Percentiles rank a stretch among this genome's conserved stretches.
Evolutionary conservation across 2,113 vertebrate species (phyloP).

Genomic region (Carollia perspicillata): DNA sequence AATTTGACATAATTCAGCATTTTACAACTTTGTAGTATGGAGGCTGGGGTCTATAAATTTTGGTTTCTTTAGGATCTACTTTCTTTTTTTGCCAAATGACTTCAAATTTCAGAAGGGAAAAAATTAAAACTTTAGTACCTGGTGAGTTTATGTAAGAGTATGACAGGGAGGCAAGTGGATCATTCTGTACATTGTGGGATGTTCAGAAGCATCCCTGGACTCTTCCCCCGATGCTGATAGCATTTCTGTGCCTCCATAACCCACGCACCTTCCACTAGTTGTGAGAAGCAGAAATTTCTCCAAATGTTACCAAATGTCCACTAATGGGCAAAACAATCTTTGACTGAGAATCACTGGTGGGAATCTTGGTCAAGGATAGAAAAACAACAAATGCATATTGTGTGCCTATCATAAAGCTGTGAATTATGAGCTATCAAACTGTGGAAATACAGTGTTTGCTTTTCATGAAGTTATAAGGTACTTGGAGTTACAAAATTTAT

Average conservation of each 20-base stretch:
- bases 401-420: neutral
- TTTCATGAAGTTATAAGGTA: neutral
- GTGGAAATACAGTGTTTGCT: neutral
- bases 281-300: neutral
- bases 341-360: neutral
- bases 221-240: neutral
- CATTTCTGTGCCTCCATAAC: neutral
- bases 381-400: neutral
- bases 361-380: neutral
- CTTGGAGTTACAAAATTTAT: neutral
- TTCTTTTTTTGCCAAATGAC: neutral
- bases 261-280: neutral
- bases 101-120: conserved; percentile 41
- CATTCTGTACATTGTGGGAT: neutral
- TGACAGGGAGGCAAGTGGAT: conserved; percentile 73
- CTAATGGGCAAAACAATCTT: neutral
- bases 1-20: neutral
- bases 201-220: neutral
- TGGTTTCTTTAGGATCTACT: conserved; percentile 16
- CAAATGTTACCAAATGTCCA: neutral
- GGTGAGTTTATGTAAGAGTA: conserved; percentile 71
- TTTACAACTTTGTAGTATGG: neutral
- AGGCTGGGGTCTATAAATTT: neutral
- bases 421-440: neutral
- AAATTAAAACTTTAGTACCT: conserved; percentile 56